Evolutionary conservation across 2,888 invertebrate species (phyloP).

Genomic region (Dexiosoma caninum): DNA sequence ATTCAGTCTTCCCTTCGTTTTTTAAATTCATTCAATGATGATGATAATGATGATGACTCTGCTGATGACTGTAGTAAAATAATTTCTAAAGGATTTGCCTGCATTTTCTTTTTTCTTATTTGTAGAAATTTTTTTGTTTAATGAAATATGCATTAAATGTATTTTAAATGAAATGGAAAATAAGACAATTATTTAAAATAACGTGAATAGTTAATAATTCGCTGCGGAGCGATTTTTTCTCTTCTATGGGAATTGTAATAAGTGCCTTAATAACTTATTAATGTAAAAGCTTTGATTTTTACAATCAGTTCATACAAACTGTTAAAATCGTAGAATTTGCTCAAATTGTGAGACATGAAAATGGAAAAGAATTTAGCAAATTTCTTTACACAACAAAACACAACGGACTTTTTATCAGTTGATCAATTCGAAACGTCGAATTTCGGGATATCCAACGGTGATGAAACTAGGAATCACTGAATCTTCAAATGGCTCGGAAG

Average conservation of each 20-base stretch:
- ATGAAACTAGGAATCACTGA: too few species aligned
- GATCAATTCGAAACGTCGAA: too few species aligned
- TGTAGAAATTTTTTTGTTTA: background rate
- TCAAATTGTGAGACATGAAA: too few species aligned
- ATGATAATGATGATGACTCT: constrained; percentile 29
- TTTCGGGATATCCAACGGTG: too few species aligned
- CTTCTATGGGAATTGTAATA: background rate
- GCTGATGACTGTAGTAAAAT: constrained; percentile 43
- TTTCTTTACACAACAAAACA: too few species aligned
- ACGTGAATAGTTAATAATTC: background rate
- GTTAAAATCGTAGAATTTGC: too few species aligned
- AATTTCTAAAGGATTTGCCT: constrained; percentile 34
- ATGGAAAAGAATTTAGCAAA: too few species aligned
- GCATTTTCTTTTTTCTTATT: background rate
- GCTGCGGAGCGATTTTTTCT: too few species aligned
- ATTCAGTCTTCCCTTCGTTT: too few species aligned
- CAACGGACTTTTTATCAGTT: too few species aligned
- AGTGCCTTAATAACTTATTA: constrained; percentile 18
- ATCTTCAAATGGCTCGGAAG: too few species aligned
- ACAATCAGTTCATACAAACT: too few species aligned
- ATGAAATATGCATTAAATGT: background rate
- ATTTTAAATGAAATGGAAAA: constrained; percentile 31
- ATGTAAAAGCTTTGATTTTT: background rate
- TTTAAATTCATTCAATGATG: background rate
- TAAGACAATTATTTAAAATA: background rate